Evolutionary conservation across 2,888 invertebrate genomes (phyloP), one percentile per base, ranked within the genome.

Genomic region (Smittia aterrima): DNA sequence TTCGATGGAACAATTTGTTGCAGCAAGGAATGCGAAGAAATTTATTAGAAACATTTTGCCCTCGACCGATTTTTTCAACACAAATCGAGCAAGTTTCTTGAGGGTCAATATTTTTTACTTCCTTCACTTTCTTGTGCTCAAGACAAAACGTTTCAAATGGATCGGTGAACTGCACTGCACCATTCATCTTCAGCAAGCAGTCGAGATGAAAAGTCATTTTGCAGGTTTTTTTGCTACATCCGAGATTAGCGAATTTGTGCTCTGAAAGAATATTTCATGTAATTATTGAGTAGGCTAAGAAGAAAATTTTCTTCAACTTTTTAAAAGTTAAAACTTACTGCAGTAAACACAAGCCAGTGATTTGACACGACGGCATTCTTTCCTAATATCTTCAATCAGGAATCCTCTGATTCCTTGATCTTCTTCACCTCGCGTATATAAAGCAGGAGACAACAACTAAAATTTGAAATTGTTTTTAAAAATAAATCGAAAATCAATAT

Each of bases 401-500:
- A 72, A 72, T 13, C 72, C 72, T 6, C 38, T 16, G 20, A 62
- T 38, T 40, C 72, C 72, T n/a, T 72, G 58, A 6, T 62, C 38
- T 27, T 32, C 62, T 22, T 22, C 18, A 18, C 72, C 72, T 1
- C 18, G 27, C 20, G 27, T 32, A 0, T 1, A 6, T 0, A 32
- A 25, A 4, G 9, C 40, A 11, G 58, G 58, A 7, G 62, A 20
- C 11, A 72, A 62, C 13, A 72, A 24, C 72, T 72, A 38, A 54
- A 47, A 47, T 11, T 47, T 38, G 38, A 11, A 11, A 38, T 38
- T n/a, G n/a, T 6, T 32, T 47, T 47, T 47, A 47, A 3, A 20
- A 68, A 25, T 1, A 47, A n/a, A 13, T 32, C 27, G 18, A n/a
- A 16, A 4, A 18, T 70, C 1, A 67, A 40, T 40, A n/a, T 3